A percentile compares a stretch with the other conserved stretches of the same genome.
These are phyloP conservation scores for Leptocoma aspasia DNA, from an alignment of 2,113 vertebrate genomes.

Conservation along the genomic window DNA sequence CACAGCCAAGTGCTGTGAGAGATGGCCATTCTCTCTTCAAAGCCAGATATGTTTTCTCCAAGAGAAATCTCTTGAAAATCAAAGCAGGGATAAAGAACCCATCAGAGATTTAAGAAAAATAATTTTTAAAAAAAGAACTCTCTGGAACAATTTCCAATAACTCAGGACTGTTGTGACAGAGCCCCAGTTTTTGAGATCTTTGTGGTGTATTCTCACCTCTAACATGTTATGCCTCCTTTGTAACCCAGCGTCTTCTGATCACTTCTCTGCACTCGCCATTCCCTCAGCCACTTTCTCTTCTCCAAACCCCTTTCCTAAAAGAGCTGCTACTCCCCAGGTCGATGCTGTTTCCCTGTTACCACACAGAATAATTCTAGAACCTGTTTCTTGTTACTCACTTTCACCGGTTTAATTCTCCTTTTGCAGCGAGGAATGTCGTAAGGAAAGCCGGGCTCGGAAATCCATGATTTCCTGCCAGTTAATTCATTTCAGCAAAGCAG, in stretches of 20 bases:
- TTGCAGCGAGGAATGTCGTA: not conserved
- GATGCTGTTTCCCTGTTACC: not conserved
- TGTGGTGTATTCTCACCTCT: not conserved
- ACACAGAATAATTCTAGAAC: not conserved
- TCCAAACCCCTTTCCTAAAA: not conserved
- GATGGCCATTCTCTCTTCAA: not conserved
- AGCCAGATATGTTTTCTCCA: not conserved
- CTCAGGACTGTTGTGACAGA: not conserved
- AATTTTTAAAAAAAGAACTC: not conserved
- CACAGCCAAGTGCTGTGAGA: not conserved
- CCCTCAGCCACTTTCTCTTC: not conserved
- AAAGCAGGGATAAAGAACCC: not conserved
- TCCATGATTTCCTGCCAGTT: constrained; percentile 65
- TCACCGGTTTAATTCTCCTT: constrained; percentile 37
- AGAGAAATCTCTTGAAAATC: not conserved
- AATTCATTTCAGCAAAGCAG: constrained; percentile 64
- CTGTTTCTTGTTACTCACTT: constrained; percentile 61
- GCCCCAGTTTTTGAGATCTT: not conserved
- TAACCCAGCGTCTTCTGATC: not conserved
- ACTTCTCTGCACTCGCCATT: not conserved
- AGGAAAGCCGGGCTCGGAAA: constrained; percentile 54
- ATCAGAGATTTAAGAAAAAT: not conserved
- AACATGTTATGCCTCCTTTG: rapidly evolving
- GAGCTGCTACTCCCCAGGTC: not conserved
- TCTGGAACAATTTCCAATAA: not conserved